These are phyloP conservation scores for Tetramorium simillimum DNA, from an alignment of 1,140 invertebrate genomes.

Conservation along the genomic window DNA sequence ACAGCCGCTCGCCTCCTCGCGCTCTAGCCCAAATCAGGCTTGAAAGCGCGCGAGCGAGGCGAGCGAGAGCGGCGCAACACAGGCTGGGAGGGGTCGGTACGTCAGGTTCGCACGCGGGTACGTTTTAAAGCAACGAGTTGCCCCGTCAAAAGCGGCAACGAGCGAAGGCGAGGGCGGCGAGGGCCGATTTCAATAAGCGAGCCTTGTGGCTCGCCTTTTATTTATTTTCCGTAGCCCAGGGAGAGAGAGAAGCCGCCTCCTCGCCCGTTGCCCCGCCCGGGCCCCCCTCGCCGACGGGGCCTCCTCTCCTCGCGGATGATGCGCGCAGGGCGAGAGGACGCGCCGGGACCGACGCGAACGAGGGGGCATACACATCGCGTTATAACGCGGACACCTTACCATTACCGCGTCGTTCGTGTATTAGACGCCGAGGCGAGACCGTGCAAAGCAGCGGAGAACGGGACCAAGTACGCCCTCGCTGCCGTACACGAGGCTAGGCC, in stretches of 20 bases:
- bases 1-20: neutral
- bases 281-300: neutral
- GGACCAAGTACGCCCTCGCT: slow-evolving; percentile 61
- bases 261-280: slow-evolving; percentile 18
- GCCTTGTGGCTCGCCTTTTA: slow-evolving; percentile 64
- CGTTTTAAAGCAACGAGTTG: slow-evolving; percentile 68
- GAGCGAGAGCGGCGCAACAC: slow-evolving; percentile 65
- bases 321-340: slow-evolving; percentile 37
- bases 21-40: slow-evolving; percentile 48
- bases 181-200: slow-evolving; percentile 82
- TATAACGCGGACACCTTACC: slow-evolving; percentile 78
- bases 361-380: slow-evolving; percentile 69
- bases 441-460: slow-evolving; percentile 28
- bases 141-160: slow-evolving; percentile 81
- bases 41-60: slow-evolving; percentile 13
- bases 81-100: slow-evolving; percentile 79
- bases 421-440: slow-evolving; percentile 70
- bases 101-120: slow-evolving; percentile 78
- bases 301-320: slow-evolving; percentile 3
- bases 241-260: slow-evolving; percentile 34
- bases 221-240: slow-evolving; percentile 67
- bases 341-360: slow-evolving; percentile 4
- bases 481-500: slow-evolving; percentile 10
- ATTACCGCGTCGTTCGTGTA: slow-evolving; percentile 78
- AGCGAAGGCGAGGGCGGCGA: slow-evolving; percentile 72